Evolutionary conservation across 2,797 vertebrate species (phyloP).

Genomic region (Amblyraja radiata): DNA sequence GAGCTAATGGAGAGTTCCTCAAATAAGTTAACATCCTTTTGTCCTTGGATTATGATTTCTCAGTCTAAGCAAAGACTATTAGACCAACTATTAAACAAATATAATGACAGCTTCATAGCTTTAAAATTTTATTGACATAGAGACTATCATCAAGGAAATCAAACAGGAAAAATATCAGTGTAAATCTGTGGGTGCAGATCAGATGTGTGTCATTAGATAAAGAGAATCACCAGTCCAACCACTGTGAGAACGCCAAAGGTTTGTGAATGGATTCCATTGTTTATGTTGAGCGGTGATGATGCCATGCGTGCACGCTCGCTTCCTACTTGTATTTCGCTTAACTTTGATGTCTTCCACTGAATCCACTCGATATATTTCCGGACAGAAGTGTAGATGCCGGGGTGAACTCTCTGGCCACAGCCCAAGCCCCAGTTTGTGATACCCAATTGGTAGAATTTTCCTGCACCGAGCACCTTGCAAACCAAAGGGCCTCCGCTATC

Average conservation of each 20-base stretch:
- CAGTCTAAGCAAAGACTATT: neutral
- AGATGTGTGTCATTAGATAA: slow-evolving; percentile 3
- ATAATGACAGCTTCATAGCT: neutral
- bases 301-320: neutral
- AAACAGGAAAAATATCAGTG: neutral
- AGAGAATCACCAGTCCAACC: neutral
- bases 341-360: neutral
- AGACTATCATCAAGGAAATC: slow-evolving; percentile 26
- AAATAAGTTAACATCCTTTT: neutral
- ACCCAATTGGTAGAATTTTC: slow-evolving; percentile 21
- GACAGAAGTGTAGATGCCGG: slow-evolving; percentile 32
- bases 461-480: slow-evolving; percentile 22
- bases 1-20: neutral
- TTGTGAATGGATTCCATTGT: neutral
- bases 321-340: neutral
- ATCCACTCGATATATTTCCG: slow-evolving; percentile 29
- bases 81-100: neutral
- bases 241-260: neutral
- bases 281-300: neutral
- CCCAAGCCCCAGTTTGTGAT: slow-evolving; percentile 32
- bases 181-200: slow-evolving; percentile 15
- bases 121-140: slow-evolving; percentile 32
- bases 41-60: neutral
- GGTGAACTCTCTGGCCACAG: neutral
- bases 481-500: slow-evolving; percentile 33